phyloP scores from a whole-genome alignment of 2,797 vertebrate species.

The Rousettus madagascariensis region DNA sequence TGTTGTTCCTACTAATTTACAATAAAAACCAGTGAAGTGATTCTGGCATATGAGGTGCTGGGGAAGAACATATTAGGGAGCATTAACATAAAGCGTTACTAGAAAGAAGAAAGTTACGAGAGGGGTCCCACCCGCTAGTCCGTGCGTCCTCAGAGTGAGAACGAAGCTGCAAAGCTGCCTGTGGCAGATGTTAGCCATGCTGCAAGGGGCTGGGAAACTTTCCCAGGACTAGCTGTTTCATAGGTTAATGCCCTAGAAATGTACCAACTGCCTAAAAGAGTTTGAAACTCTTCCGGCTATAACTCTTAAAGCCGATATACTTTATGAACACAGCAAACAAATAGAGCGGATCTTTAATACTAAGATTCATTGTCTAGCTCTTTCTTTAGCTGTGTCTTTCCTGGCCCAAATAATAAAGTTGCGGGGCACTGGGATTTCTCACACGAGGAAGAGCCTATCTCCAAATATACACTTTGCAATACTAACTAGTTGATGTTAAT shows the following conservation, averaged over 20 bases:
- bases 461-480: slow-evolving; percentile 10
- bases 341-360: slow-evolving; percentile 26
- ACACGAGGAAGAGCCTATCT: background rate
- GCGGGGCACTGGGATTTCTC: background rate
- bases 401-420: slow-evolving; percentile 28
- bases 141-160: background rate
- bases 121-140: background rate
- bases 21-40: slow-evolving; percentile 18
- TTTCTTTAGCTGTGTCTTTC: slow-evolving; percentile 43
- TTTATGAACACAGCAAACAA: slow-evolving; percentile 28
- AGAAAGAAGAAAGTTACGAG: background rate
- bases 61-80: background rate
- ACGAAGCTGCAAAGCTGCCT: background rate
- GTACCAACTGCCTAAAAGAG: background rate
- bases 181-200: slow-evolving; percentile 55
- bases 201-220: slow-evolving; percentile 20
- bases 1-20: slow-evolving; percentile 17
- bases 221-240: background rate
- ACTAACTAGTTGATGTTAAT: background rate
- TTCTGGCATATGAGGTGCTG: background rate
- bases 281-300: background rate
- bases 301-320: background rate
- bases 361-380: slow-evolving; percentile 8
- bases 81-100: background rate
- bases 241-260: background rate